Conservation (phyloP, 2,797 vertebrate genomes). For the Chaunax sp. region DNA sequence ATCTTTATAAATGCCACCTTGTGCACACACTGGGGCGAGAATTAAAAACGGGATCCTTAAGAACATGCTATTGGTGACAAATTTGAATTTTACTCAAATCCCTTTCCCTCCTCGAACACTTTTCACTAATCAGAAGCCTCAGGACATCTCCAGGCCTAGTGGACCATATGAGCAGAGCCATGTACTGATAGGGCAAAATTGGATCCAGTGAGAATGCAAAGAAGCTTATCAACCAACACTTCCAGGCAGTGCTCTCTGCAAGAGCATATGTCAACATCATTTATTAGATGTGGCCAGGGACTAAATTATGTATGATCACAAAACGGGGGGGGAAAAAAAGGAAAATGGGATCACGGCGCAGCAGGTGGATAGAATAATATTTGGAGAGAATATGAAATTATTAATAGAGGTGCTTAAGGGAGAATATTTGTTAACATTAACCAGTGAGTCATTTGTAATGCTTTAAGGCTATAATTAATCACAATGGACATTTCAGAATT, state of each 20-base stretch:
- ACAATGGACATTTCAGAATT: constrained; percentile 78
- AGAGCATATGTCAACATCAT: constrained; percentile 90
- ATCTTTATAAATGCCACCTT: constrained; percentile 24
- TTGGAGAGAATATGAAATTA: constrained; percentile 87
- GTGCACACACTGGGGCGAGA: constrained; percentile 12
- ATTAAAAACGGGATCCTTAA: constrained; percentile 33
- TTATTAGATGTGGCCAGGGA: constrained; percentile 88
- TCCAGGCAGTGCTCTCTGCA: constrained; percentile 84
- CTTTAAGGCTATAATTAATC: constrained; percentile 83
- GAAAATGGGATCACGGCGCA: constrained; percentile 76
- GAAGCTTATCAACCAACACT: constrained; percentile 87
- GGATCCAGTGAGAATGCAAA: constrained; percentile 88
- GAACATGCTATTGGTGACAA: constrained; percentile 70
- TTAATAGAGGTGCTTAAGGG: constrained; percentile 85
- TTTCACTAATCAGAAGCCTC: constrained; percentile 84
- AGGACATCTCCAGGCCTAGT: constrained; percentile 80
- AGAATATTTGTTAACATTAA: constrained; percentile 88
- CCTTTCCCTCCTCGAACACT: constrained; percentile 47
- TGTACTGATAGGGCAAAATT: constrained; percentile 88
- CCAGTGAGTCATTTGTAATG: constrained; percentile 80
- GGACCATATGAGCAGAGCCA: constrained; percentile 81
- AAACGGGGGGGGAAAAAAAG: constrained; percentile 66
- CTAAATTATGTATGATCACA: constrained; percentile 90
- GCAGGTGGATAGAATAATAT: constrained; percentile 87
- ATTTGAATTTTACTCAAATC: constrained; percentile 72